A percentile compares a stretch with the other conserved stretches of the same genome.
These are phyloP conservation scores for Beroe forskalii DNA, from an alignment of 37 sponge, comb jelly and placozoan species.

Conservation along the genomic window DNA sequence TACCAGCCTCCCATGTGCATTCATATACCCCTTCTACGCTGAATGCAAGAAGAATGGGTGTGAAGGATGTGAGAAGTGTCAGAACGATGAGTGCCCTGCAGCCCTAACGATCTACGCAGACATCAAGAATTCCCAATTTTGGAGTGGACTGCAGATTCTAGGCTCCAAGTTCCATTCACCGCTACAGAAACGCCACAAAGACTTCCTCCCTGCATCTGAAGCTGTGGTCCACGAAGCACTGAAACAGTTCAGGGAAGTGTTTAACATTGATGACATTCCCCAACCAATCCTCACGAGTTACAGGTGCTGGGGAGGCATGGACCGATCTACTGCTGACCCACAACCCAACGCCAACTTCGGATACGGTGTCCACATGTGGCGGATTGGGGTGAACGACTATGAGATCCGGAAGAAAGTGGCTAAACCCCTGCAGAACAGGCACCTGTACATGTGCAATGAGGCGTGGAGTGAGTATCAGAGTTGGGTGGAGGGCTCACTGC, in stretches of 20 bases:
- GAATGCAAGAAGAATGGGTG: background rate
- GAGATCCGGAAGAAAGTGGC: background rate
- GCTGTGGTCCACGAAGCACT: background rate
- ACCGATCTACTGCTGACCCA: background rate
- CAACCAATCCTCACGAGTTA: constrained; percentile 8
- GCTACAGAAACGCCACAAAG: background rate
- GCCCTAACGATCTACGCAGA: constrained; percentile 46
- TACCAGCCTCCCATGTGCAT: background rate
- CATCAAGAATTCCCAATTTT: background rate
- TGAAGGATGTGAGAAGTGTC: background rate
- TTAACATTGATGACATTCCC: constrained; percentile 3
- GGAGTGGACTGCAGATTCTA: background rate
- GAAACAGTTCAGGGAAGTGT: background rate
- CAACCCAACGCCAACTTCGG: background rate
- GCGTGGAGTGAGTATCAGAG: background rate
- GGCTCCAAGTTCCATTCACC: background rate
- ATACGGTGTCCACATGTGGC: constrained; percentile 20
- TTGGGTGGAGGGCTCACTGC: background rate
- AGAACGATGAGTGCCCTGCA: background rate
- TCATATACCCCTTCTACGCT: constrained; percentile 29
- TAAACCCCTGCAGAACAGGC: background rate
- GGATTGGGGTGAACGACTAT: background rate
- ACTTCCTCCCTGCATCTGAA: background rate
- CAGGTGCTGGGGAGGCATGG: background rate
- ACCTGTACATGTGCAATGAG: background rate